phyloP scores from a whole-genome alignment of 2,888 invertebrate genomes.

The Trichogramma evanescens region DNA sequence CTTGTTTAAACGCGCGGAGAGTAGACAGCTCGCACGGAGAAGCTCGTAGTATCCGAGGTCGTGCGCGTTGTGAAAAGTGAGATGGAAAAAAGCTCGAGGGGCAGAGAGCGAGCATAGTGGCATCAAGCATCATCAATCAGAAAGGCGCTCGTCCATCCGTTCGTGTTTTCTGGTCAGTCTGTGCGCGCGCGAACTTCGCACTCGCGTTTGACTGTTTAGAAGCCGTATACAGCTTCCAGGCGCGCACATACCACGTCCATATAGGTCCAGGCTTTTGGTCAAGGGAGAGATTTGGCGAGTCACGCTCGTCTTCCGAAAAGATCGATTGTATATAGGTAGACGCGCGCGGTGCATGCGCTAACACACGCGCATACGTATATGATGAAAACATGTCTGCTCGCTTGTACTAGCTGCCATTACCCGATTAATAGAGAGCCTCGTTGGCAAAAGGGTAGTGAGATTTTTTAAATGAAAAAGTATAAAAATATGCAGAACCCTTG shows the following conservation, averaged over 20 bases:
- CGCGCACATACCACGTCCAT: neutral
- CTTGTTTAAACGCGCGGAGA: too few species aligned
- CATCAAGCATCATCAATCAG: conserved; percentile 41
- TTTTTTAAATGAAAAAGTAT: too few species aligned
- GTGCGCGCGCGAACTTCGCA: conserved; percentile 37
- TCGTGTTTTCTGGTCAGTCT: conserved; percentile 35
- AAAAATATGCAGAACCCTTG: too few species aligned
- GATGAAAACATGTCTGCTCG: too few species aligned
- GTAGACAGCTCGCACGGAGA: too few species aligned
- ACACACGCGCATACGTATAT: neutral
- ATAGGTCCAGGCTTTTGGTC: neutral
- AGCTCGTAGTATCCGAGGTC: neutral
- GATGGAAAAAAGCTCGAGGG: conserved; percentile 14
- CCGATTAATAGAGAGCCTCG: too few species aligned
- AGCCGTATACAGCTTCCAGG: neutral
- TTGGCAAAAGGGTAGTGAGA: too few species aligned
- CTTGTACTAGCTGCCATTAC: too few species aligned
- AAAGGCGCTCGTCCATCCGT: conserved; percentile 40
- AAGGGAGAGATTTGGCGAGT: conserved; percentile 19
- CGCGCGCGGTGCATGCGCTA: neutral
- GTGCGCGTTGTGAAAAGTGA: conserved; percentile 18
- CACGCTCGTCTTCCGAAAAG: conserved; percentile 12
- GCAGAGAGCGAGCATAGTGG: conserved; percentile 36
- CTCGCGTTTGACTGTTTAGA: neutral
- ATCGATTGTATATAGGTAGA: neutral